Evolutionary conservation across 23 tunicate genomes (phyloP), one percentile per base, ranked within the genome.

Genomic region (Oikopleura dioica): DNA sequence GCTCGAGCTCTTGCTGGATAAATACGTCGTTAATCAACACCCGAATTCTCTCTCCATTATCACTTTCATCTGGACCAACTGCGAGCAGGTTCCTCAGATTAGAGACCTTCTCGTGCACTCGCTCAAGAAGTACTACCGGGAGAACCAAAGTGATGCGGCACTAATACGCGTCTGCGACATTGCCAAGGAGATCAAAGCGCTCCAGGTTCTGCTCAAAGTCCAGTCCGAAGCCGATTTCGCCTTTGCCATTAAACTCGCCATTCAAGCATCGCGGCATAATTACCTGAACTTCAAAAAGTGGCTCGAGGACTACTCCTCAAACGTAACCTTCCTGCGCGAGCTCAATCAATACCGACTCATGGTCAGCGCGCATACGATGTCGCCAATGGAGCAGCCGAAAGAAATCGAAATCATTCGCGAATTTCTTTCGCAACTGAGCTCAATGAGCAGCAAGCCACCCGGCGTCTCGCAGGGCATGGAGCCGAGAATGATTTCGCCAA

Each of bases 271-370:
- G 16, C 82, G 92, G 2, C 72, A 91, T 9, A 91, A 91, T 67
- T 91, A 80, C 80, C 69, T 91, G 35, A 91, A 91, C 69, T 79
- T 91, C 50, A 91, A 91, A 77, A 91, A 91, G 77, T 91, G 97
- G 97, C 63, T 91, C 59, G 68, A 79, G 0, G 92, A 91, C 37
- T 85, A 85, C 37, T 31, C 16, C 29, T 12, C 30, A 5, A 63
- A 63, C 26, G 33, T 24, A 2, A 4, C 72, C 5, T 63, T 63
- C 33, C 4, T 63, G 16, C 72, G 26, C 30, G 72, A 63, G 33
- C 33, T 63, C 29, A 23, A 28, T 2, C 5, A 31, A 63, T 63
- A 2, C 26, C 30, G 33, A 12, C 72, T 31, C 30, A 63, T 12
- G 26, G 33, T 2, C 30, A 21, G 26, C 26, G 5, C 30, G 26